Conservation (phyloP, 1,140 invertebrate genomes). For the Cryptotermes secundus region DNA sequence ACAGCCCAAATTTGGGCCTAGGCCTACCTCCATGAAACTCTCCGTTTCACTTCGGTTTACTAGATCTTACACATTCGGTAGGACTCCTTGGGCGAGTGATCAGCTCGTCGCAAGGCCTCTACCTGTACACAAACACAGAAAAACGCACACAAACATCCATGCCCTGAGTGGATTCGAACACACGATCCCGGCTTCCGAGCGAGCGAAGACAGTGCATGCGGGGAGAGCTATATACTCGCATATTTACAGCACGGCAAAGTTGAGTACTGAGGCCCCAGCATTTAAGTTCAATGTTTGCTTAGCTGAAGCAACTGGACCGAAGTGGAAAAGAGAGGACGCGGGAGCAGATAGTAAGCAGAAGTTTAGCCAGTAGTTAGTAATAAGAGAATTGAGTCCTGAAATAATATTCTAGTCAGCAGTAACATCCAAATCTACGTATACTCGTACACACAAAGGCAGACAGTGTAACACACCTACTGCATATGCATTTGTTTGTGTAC, state of each 20-base stretch:
- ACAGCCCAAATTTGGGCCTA: no score
- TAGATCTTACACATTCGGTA: no score
- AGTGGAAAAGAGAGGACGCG: not conserved
- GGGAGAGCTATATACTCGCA: no score
- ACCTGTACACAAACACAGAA: no score
- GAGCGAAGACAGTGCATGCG: no score
- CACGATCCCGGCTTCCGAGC: no score
- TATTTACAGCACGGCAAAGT: not conserved
- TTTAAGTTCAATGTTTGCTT: not conserved
- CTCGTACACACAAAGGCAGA: not conserved
- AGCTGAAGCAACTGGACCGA: not conserved
- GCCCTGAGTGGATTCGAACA: no score
- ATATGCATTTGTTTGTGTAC: not conserved
- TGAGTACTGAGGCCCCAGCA: not conserved
- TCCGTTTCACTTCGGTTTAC: no score
- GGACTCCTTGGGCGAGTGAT: no score
- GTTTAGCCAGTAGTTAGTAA: not conserved
- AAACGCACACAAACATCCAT: no score
- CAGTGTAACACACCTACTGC: not conserved
- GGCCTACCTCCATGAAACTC: no score
- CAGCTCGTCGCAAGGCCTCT: no score
- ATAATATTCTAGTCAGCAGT: conserved; percentile 8
- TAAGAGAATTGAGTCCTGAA: not conserved
- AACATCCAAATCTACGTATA: not conserved
- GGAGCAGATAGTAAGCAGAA: not conserved